These are phyloP conservation scores for Napeogenes inachia DNA, from an alignment of 2,888 invertebrate genomes.

Conservation along the genomic window DNA sequence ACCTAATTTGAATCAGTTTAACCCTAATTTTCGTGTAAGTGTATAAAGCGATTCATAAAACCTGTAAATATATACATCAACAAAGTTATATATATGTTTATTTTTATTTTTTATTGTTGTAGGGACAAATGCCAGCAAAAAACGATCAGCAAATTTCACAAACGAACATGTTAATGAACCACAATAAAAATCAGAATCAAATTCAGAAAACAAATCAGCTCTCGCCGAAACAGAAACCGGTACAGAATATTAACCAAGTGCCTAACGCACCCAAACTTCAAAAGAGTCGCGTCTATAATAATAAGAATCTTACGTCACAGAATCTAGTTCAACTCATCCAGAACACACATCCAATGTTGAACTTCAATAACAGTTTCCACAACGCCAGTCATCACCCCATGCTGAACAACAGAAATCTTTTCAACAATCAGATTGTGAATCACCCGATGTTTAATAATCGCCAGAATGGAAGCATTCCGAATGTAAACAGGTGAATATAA, in stretches of 20 bases:
- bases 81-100: neutral
- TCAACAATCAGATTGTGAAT: conserved; percentile 44
- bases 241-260: conserved; percentile 16
- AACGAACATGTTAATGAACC: conserved; percentile 41
- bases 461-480: conserved; percentile 51
- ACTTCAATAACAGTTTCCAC: conserved; percentile 58
- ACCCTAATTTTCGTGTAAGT: conserved; percentile 70
- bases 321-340: conserved; percentile 71
- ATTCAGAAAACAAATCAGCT: conserved; percentile 21
- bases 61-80: neutral
- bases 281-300: conserved; percentile 56
- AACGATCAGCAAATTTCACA: conserved; percentile 41
- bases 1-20: conserved; percentile 57
- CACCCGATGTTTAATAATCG: conserved; percentile 51
- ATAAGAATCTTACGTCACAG: conserved; percentile 51
- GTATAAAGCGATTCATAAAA: conserved; percentile 6
- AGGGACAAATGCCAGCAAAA: conserved; percentile 57
- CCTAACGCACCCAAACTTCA: conserved; percentile 42
- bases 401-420: conserved; percentile 49
- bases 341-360: conserved; percentile 68
- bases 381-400: conserved; percentile 70
- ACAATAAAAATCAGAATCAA: conserved; percentile 35
- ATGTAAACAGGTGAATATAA: conserved; percentile 36
- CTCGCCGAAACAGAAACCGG: conserved; percentile 10
- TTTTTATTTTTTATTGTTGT: conserved; percentile 6